phyloP scores from a whole-genome alignment of 2,113 vertebrate genomes.

The Cheirogaleus medius region DNA sequence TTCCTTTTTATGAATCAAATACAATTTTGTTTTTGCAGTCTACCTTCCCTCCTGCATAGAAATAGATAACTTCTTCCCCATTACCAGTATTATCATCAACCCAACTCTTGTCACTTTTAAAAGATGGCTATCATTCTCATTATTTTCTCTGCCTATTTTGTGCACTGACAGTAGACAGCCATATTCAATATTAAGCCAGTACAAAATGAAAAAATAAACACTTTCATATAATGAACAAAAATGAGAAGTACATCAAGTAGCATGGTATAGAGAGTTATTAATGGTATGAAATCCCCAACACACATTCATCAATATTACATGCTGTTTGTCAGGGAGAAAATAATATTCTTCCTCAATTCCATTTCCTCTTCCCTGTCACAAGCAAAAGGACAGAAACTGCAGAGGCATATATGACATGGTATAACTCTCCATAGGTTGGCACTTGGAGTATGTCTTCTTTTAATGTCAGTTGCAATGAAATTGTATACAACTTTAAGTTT shows the following conservation, averaged over 20 bases:
- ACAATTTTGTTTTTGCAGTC: neutral
- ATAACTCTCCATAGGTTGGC: neutral
- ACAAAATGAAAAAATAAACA: conserved; percentile 2
- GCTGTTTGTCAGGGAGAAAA: neutral
- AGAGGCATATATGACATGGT: neutral
- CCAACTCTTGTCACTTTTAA: neutral
- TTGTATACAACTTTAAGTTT: neutral
- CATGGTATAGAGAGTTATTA: neutral
- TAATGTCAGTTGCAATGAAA: neutral
- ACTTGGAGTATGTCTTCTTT: neutral
- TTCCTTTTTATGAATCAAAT: neutral
- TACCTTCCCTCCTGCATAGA: neutral
- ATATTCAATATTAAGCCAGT: neutral
- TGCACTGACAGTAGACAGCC: neutral
- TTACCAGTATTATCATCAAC: neutral
- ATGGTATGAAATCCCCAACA: neutral
- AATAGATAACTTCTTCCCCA: neutral
- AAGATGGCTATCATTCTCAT: neutral
- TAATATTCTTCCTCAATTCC: neutral
- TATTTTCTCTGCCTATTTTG: neutral
- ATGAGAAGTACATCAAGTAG: neutral
- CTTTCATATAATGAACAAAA: neutral
- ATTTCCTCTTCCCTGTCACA: neutral
- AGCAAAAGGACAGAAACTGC: neutral
- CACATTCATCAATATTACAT: neutral